Base-by-base conservation (phyloP, 2,113 vertebrate genomes). In the Ascaphus truei region DNA sequence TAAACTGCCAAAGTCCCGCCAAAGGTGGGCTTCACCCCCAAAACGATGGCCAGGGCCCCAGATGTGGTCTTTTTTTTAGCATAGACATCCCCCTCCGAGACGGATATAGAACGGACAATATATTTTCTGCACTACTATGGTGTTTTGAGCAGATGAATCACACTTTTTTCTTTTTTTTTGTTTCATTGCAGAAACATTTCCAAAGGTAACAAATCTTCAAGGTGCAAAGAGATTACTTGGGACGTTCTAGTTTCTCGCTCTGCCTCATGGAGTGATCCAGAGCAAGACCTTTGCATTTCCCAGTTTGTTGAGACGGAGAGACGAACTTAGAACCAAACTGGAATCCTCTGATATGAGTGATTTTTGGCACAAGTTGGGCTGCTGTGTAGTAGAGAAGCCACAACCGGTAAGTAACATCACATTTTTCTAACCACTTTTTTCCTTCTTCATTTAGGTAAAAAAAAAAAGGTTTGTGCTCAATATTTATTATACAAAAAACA, bases 341-440 rank as follows among this genome's bases (percentile, higher is more conserved):
- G 88, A 79, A 68, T 50, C 76, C 26, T 22, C 84, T 1, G 66
- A 74, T 59, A 98, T 98, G 96, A 97, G 95, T 5, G 93, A 96
- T 69, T 97, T 98, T 80, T 98, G 95, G 96, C 94, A 96, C 88
- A 96, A 95, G 79, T 86, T 96, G 83, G 93, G 93, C 71, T 98
- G 96, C 87, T 96, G 95, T 1, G 92, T 96, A 2, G 91, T 94
- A 11, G 92, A 95, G 67, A 98, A 96, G 58, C 89, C 93, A 1
- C 93, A 94, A 5, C 94, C 94, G 27, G 96, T 98, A 68, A 94
- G 92, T 83, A 33, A 6, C 56, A 0, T 0, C 25, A 11, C 9
- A 10, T 33, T 10, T 33, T 33, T 33, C 5, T 33, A 33, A 33
- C 11, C 31, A 33, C 11, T 33, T 33, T 33, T n/a, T n/a, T n/a